These are phyloP conservation scores for Eulemur rubriventer DNA, from an alignment of 2,797 vertebrate genomes.

Conservation along the genomic window DNA sequence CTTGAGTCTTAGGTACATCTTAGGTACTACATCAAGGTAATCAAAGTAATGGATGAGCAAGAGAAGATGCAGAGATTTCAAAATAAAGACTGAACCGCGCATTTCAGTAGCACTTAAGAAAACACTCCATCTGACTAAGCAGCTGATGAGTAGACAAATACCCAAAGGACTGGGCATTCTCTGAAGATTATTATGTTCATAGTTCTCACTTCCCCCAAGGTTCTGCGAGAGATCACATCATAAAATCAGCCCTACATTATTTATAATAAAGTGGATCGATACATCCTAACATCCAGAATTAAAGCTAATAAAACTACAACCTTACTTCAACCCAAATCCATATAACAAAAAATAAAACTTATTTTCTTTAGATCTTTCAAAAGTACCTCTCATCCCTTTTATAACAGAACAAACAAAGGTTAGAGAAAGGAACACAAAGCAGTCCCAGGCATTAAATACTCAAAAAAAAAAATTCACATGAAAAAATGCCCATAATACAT, in stretches of 20 bases:
- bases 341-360: conserved; percentile 37
- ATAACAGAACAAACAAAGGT: not conserved
- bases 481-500: not conserved
- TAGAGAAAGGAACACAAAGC: conserved; percentile 36
- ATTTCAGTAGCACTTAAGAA: conserved; percentile 8
- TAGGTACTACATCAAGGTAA: conserved; percentile 50
- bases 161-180: conserved; percentile 39
- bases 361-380: conserved; percentile 40
- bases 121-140: conserved; percentile 43
- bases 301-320: conserved; percentile 42
- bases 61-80: conserved; percentile 26
- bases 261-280: conserved; percentile 21
- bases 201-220: conserved; percentile 27
- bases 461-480: not conserved
- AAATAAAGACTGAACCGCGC: conserved; percentile 35
- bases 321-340: conserved; percentile 24
- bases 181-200: not conserved
- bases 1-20: too few species aligned
- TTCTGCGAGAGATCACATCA: not conserved
- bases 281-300: conserved; percentile 44
- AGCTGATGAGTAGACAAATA: conserved; percentile 4
- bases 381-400: not conserved
- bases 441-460: not conserved
- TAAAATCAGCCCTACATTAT: conserved; percentile 36
- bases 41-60: conserved; percentile 35